Evolutionary conservation across 2,888 invertebrate genomes (phyloP), one percentile per base, ranked within the genome.

Genomic region (Yponomeuta sedellus): DNA sequence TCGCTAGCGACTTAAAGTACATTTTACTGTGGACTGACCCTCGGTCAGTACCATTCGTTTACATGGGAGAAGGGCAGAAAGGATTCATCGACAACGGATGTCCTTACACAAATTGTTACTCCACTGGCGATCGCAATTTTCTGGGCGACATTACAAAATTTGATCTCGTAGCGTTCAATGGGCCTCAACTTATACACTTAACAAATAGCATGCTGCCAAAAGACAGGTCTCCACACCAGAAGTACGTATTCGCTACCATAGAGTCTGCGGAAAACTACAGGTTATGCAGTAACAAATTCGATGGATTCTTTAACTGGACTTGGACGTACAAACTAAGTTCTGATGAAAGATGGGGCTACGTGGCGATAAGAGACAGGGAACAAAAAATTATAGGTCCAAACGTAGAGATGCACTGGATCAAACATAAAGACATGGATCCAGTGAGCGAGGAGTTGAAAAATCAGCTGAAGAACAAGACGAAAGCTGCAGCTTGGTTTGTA

Each of bases 401-500:
- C 19, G 68, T 72, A 66, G 67, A 69, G 0, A 81, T 82, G 77
- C 72, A 77, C 63, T 82, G 82, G 82, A 68, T 73, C 57, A 73
- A 71, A 10, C 1, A 73, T 0, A 66, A 75, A 65, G 74, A 77
- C 0, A 81, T 81, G 81, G 68, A 71, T 0, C 76, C 77, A 3
- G 70, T 79, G 3, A 71, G 71, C 65, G 67, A 75, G 5, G 72
- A 75, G 16, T 67, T 83, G 0, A 80, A 72, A 66, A 28, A 70
- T 2, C 75, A 74, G 28, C 66, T 85, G 19, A 73, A 67, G 10
- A 68, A 68, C 6, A 85, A 85, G 67, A 77, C 67, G 0, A 78
- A 73, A 68, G 77, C 81, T 5, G 85, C 79, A 0, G 83, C 84
- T 5, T 85, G 85, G 85, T 77, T 85, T 61, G 81, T 81, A 0